Evolutionary conservation across 2,113 vertebrate species (phyloP).

Genomic region (Gnathochromis pfefferi): DNA sequence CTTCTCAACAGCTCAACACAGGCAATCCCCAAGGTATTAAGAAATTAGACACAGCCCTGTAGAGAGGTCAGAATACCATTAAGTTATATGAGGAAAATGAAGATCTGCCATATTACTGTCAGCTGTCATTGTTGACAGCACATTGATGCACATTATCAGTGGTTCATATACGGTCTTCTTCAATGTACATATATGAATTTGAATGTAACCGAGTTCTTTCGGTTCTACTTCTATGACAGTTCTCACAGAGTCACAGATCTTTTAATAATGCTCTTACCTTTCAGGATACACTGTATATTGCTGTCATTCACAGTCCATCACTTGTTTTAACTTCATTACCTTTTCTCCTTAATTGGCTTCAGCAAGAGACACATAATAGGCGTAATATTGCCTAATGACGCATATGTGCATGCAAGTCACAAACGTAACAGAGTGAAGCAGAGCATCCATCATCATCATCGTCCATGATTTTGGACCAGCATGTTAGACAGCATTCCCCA

Average conservation of each 20-base stretch:
- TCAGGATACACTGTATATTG: neutral
- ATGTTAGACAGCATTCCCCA: neutral
- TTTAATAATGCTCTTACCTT: neutral
- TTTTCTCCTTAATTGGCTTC: neutral
- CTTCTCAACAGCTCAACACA: neutral
- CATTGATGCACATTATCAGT: neutral
- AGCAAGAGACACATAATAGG: neutral
- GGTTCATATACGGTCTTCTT: neutral
- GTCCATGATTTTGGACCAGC: neutral
- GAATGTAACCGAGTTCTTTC: neutral
- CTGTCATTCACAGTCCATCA: neutral
- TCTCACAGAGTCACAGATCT: neutral
- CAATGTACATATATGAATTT: neutral
- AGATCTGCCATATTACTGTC: neutral
- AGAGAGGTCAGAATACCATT: neutral
- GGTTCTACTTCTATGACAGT: neutral
- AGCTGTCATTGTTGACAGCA: neutral
- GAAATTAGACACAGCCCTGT: neutral
- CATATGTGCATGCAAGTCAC: neutral
- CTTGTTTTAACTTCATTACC: neutral
- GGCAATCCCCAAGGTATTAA: neutral
- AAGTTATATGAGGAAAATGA: neutral
- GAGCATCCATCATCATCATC: neutral
- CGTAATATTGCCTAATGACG: conserved; percentile 9
- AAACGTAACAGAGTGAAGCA: conserved; percentile 25